Evolutionary conservation across 2,797 vertebrate species (phyloP), one percentile per base, ranked within the genome.

Genomic region (Enteromius argenteus): DNA sequence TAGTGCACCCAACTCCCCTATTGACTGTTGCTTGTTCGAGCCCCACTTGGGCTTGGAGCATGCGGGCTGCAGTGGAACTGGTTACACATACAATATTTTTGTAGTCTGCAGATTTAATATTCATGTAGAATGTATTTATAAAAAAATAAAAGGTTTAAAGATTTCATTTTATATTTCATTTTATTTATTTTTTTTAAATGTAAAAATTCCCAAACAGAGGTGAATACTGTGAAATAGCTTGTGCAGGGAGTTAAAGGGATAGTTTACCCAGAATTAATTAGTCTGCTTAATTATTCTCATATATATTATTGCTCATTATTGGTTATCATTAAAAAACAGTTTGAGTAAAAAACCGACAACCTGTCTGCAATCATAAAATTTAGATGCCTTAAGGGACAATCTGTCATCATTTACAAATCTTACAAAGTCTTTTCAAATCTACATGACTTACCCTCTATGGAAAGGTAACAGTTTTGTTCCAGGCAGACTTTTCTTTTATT

Each of bases 131-230:
- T 30, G 1, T 27, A 46, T 71, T 17, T 46, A 23, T 46, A 5
- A 39, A 10, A 32, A 49, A 8, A 72, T 15, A 32, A 49, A 30
- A 10, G 2, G 8, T 73, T 17, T 73, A 77, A 85, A 80, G 49
- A 82, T 27, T 27, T 32, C 32, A 15, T 81, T 83, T 66, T 75
- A 75, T 32, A 46, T 9, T 44, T 44, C 8, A 42, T 42, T 37
- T 37, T 4, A 39, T 15, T 27, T 60, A 10, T 42, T 4, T 71
- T 27, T n/a, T 2, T 14, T 4, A 42, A 14, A 6, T 37, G 17
- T 27, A 78, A 30, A 62, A 17, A 78, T 64, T 5, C 37, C n/a
- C 23, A 15, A 69, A 44, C 5, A 44, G 39, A 23, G n/a, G 13
- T 27, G 6, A 8, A n/a, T 44, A 4, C 39, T 27, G 42, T 23